These are phyloP conservation scores for Drosophila demipolita DNA, from an alignment of 2,888 invertebrate genomes.

Conservation along the genomic window DNA sequence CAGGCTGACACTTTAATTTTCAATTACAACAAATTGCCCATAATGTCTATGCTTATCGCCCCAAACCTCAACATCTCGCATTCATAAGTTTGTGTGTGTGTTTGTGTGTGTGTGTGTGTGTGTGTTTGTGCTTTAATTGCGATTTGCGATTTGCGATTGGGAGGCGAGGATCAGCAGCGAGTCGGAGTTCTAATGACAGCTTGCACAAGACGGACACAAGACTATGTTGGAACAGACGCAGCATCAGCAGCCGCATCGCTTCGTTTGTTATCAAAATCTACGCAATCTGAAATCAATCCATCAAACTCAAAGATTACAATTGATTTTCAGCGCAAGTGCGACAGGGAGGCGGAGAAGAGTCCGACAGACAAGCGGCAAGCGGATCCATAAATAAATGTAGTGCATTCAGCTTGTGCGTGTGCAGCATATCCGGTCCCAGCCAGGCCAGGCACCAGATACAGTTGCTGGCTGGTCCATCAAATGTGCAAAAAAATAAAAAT, in stretches of 20 bases:
- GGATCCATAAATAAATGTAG: slow-evolving; percentile 83
- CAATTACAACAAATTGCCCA: slow-evolving; percentile 81
- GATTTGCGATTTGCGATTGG: slow-evolving; percentile 21
- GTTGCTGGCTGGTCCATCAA: slow-evolving; percentile 64
- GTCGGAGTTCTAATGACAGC: slow-evolving; percentile 74
- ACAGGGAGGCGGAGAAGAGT: slow-evolving; percentile 4
- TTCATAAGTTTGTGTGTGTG: neutral
- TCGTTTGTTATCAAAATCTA: slow-evolving; percentile 68
- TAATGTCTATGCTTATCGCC: slow-evolving; percentile 82
- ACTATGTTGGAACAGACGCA: neutral
- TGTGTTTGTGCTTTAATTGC: slow-evolving; percentile 66
- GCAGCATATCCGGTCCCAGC: slow-evolving; percentile 74
- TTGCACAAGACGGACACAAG: slow-evolving; percentile 22
- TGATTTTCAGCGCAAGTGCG: slow-evolving; percentile 59
- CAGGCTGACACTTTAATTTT: slow-evolving; percentile 82
- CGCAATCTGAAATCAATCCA: slow-evolving; percentile 80
- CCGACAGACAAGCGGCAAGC: slow-evolving; percentile 52
- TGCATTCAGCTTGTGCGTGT: slow-evolving; percentile 70
- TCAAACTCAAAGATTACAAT: slow-evolving; percentile 78
- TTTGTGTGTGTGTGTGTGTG: neutral
- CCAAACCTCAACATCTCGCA: slow-evolving; percentile 38
- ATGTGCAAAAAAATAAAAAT: slow-evolving; percentile 55
- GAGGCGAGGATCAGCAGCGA: slow-evolving; percentile 19
- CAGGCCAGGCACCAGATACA: slow-evolving; percentile 9
- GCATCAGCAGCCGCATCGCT: slow-evolving; percentile 5